Base-by-base conservation (phyloP, 2,113 vertebrate species). In the sheep (Ovis aries) region DNA sequence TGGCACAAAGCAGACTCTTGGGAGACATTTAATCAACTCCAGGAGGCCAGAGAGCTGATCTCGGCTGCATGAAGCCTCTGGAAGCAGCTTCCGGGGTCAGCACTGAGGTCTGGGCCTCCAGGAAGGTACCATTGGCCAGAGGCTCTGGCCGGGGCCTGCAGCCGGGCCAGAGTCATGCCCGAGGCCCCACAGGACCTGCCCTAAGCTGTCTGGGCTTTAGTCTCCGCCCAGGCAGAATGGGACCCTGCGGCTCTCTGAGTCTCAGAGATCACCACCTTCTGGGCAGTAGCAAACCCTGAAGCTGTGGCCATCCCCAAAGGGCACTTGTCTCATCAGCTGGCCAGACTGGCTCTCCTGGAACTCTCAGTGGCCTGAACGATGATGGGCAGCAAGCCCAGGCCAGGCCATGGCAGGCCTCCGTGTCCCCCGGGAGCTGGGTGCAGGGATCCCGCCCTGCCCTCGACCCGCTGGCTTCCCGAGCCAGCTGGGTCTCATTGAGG, bases 401-500 rank as follows among this genome's bases (percentile, higher is more conserved):
- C 62, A 12, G 77, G 55, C 80, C 23, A 0, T 2, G 36, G 19
- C 88, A 31, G 36, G 40, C 29, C 40, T 23, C 21, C 11, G 10
- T 12, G 8, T 90, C 91, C 94, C 91, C 29, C 1, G 55, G 77
- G 55, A 55, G 21, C 27, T 5, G 31, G 74, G 40, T 16, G 16
- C 81, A 21, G 33, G 57, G 45, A 45, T 45, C 36, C 43, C 16
- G 87, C 83, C 78, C 92, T 48, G 64, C 64, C 71, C 85, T 43
- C 25, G 80, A 31, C 91, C 62, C 0, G 0, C 40, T 2, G 1
- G 86, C 98, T 94, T 87, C 93, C 53, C 2, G 13, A 17, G 40
- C 95, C 97, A 98, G 97, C 98, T 98, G 96, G 43, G 85, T 93
- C 95, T 97, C 92, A 88, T 97, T 96, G 95, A 88, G 59, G 59